These are phyloP conservation scores for Oryctolagus cuniculus DNA, from an alignment of 2,113 vertebrate genomes.

Conservation along the genomic window mOryCun1.1 NC_091453.1:85019501-85020000, in stretches of 20 bases:
- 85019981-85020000: slow-evolving; percentile 72
- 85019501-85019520: slow-evolving; percentile 65
- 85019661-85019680: slow-evolving; percentile 63
- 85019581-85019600: slow-evolving; percentile 52
- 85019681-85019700: slow-evolving; percentile 79
- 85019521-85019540: slow-evolving; percentile 54
- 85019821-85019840: slow-evolving; percentile 59
- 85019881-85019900: slow-evolving; percentile 69
- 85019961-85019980: slow-evolving; percentile 83
- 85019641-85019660: slow-evolving; percentile 79
- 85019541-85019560: slow-evolving; percentile 6
- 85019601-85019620: slow-evolving; percentile 63
- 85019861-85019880: slow-evolving; percentile 25
- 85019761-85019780: slow-evolving; percentile 78
- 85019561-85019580: slow-evolving; percentile 68
- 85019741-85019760: slow-evolving; percentile 73
- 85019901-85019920: slow-evolving; percentile 68
- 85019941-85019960: slow-evolving; percentile 74
- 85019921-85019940: slow-evolving; percentile 81
- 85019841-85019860: slow-evolving; percentile 66
- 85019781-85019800: slow-evolving; percentile 68
- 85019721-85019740: slow-evolving; percentile 64
- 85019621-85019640: slow-evolving; percentile 53
- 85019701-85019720: slow-evolving; percentile 74
- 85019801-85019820: slow-evolving; percentile 76